phyloP scores from a whole-genome alignment of 1,140 invertebrate species.

The Sipha flava region DNA sequence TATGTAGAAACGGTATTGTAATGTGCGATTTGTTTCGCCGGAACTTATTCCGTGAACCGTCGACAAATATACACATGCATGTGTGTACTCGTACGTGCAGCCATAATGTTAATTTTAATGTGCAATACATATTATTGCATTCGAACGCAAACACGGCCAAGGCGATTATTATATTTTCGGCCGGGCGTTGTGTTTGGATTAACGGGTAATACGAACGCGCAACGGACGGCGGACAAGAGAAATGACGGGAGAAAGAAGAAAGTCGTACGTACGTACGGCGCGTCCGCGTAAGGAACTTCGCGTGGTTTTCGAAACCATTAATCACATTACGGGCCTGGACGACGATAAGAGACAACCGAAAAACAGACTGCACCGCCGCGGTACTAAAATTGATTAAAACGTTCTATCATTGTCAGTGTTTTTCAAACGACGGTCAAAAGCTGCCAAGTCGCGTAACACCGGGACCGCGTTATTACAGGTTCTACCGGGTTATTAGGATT shows the following conservation, averaged over 20 bases:
- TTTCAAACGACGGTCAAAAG: background rate
- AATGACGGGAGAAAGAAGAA: background rate
- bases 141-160: background rate
- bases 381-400: constrained; percentile 25
- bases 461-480: background rate
- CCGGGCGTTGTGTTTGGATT: background rate
- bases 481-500: no score
- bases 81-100: no score
- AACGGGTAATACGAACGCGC: background rate
- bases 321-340: background rate
- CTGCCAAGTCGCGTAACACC: background rate
- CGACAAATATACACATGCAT: no score
- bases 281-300: background rate
- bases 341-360: constrained; percentile 14
- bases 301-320: background rate
- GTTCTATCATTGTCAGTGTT: constrained; percentile 25
- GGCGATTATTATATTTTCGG: background rate
- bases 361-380: background rate
- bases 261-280: background rate
- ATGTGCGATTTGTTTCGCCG: no score
- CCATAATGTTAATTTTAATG: background rate
- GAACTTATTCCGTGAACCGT: no score
- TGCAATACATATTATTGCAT: background rate
- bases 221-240: background rate
- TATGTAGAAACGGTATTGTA: no score